phyloP scores from a whole-genome alignment of 1,140 invertebrate genomes.

The Bombus picipes region DNA sequence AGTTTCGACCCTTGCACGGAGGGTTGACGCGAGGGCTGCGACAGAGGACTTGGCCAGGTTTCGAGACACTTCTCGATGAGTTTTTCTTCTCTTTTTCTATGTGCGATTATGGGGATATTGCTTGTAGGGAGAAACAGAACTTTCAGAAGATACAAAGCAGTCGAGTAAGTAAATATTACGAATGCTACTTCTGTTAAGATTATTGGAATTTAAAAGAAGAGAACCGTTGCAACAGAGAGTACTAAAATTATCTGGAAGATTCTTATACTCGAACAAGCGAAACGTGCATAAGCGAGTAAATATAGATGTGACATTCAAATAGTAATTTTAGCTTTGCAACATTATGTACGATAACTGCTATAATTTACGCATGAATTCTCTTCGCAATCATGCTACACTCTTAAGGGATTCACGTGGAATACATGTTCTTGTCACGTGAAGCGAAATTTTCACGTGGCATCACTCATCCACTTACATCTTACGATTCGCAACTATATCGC shows the following conservation, averaged over 20 bases:
- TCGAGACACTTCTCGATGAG: neutral
- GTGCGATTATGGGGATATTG: neutral
- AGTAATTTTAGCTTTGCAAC: no score
- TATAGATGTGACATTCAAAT: no score
- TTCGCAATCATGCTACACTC: no score
- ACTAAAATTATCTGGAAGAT: neutral
- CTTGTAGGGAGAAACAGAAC: neutral
- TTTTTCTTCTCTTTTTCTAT: neutral
- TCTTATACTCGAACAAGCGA: no score
- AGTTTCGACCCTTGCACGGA: conserved; percentile 9
- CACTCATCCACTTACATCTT: neutral
- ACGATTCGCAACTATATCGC: neutral
- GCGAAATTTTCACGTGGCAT: neutral
- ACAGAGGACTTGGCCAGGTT: neutral
- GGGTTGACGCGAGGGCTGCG: conserved; percentile 1
- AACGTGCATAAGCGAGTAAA: no score
- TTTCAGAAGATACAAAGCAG: neutral
- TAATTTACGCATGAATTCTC: no score
- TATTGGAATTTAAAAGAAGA: neutral
- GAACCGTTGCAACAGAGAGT: neutral
- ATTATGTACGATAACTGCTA: no score
- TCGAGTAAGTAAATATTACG: neutral
- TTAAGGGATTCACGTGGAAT: no score
- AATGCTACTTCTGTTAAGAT: neutral
- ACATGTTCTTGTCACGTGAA: no score